A percentile compares a stretch with the other conserved stretches of the same genome.
These are phyloP conservation scores for Circaetus gallicus DNA, from an alignment of 2,113 vertebrate genomes.

Conservation along the genomic window DNA sequence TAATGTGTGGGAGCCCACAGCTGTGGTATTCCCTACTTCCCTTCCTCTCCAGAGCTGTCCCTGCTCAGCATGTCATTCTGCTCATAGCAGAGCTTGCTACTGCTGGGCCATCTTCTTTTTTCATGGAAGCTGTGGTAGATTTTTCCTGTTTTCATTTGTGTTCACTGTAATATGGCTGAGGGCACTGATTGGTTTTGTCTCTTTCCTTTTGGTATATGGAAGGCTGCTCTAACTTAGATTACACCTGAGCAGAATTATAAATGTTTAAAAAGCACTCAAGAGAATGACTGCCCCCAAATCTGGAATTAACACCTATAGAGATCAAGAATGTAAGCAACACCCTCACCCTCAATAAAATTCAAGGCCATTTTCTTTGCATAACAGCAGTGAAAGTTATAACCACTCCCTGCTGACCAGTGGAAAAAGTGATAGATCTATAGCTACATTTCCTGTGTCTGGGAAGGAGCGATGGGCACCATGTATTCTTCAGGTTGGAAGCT, in stretches of 20 bases:
- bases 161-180: not conserved
- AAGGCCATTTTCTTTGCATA: not conserved
- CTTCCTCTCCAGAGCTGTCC: not conserved
- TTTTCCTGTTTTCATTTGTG: not conserved
- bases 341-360: not conserved
- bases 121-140: not conserved
- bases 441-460: not conserved
- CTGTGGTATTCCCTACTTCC: not conserved
- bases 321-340: not conserved
- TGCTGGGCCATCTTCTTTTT: not conserved
- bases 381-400: not conserved
- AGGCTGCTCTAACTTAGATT: not conserved
- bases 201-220: not conserved
- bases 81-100: not conserved
- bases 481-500: not conserved
- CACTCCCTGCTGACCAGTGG: not conserved
- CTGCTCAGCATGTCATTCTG: not conserved
- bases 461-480: rapidly evolving
- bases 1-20: not conserved
- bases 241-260: not conserved
- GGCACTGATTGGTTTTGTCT: not conserved
- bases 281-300: not conserved
- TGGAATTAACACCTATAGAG: not conserved
- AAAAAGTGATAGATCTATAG: not conserved
- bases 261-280: not conserved